Base-by-base conservation (phyloP, 2,888 invertebrate species). In the Galerucella nymphaeae region DNA sequence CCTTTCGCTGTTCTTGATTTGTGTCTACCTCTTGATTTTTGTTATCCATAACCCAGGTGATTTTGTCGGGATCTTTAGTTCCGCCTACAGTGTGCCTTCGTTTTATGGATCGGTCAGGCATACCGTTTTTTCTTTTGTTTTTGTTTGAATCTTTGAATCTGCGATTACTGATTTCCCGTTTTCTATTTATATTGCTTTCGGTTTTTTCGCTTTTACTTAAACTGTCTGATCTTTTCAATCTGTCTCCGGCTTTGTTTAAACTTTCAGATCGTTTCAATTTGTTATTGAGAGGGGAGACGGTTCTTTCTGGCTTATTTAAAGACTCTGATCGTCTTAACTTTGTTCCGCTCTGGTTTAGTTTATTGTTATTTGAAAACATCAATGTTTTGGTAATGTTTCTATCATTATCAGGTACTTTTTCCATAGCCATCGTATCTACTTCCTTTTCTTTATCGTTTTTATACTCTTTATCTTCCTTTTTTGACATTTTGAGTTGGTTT, bases 81-180 rank as follows among this genome's bases (percentile, higher is more conserved):
- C 97, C 96, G 75, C 96, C 96, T 10, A 97, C 96, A 0, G 97
- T 97, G 87, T 97, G 96, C 41, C 97, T 90, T 58, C 97, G 90
- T 87, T 96, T 96, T 82, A 96, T 94, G 76, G 94, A 94, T 78
- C 93, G 88, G 86, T 93, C 93, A n/a, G 91, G 92, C 92, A 91
- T 92, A 74, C 93, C 93, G 85, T 92, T 93, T 87, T 93, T 93
- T 78, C 93, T 87, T 86, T 93, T 93, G 72, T 92, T 87, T 84
- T 93, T 93, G 67, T 90, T 90, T 79, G 88, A 87, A 80, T 90
- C 89, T 66, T 84, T 83, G 65, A 88, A 86, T 79, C 88, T 87
- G 67, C 87, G 86, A 42, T 83, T 82, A 23, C 83, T 82, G 68
- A 88, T 84, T 77, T 93, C 93, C 58, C 93, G 89, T 63, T 92